These are phyloP conservation scores for Whitmania pigra DNA, from an alignment of 1,140 invertebrate species.

Conservation along the genomic window DNA sequence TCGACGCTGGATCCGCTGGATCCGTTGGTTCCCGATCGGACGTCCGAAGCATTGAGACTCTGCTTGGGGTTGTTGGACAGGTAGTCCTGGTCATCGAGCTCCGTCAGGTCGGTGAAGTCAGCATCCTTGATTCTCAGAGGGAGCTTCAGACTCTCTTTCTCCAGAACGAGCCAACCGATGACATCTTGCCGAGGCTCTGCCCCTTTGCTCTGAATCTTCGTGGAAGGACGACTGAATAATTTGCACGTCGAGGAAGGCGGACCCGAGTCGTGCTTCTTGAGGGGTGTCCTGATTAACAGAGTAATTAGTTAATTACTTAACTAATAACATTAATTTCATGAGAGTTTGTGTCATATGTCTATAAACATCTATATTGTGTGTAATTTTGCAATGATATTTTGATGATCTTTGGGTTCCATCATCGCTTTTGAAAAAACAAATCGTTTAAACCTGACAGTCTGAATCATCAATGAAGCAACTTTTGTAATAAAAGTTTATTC, in stretches of 20 bases:
- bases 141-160: conserved; percentile 58
- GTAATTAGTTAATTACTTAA: conserved; percentile 1
- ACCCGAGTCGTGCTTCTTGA: not conserved
- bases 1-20: not conserved
- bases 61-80: conserved; percentile 22
- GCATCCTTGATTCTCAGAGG: conserved; percentile 68
- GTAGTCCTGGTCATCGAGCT: conserved; percentile 47
- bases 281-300: not conserved
- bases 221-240: not conserved
- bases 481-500: no score
- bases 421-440: no score
- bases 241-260: not conserved
- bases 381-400: no score
- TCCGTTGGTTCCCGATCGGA: no score
- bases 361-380: no score
- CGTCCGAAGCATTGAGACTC: no score
- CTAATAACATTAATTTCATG: not conserved
- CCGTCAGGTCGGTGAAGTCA: conserved; percentile 49
- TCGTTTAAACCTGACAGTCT: no score
- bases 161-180: conserved; percentile 41
- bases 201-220: conserved; percentile 43
- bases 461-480: no score
- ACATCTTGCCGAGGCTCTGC: conserved; percentile 91
- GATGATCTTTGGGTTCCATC: no score
- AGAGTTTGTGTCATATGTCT: no score